phyloP scores from a whole-genome alignment of 1,140 invertebrate species.

The Ceratosolen solmsi region DNA sequence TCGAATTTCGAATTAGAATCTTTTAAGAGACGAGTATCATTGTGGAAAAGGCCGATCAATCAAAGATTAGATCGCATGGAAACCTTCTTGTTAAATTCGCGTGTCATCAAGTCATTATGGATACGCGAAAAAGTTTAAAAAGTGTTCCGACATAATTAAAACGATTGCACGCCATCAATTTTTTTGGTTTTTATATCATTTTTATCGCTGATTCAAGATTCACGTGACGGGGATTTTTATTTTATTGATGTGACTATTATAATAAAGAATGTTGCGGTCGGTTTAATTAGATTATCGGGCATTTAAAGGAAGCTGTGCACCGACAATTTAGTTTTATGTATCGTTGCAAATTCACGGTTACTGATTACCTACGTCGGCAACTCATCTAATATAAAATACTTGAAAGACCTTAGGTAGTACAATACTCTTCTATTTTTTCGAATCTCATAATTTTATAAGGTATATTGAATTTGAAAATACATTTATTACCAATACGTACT shows the following conservation, averaged over 20 bases:
- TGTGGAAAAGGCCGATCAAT: constrained; percentile 10
- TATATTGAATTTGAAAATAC: too few relatives aligned
- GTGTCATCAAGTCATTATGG: constrained; percentile 40
- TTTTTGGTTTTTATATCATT: constrained; percentile 15
- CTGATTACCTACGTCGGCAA: not conserved
- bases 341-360: not conserved
- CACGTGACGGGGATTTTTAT: not conserved
- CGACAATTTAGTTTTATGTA: constrained; percentile 8
- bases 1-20: too few relatives aligned
- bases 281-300: not conserved
- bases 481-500: too few relatives aligned
- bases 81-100: not conserved
- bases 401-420: not conserved
- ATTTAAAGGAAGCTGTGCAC: not conserved
- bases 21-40: too few relatives aligned
- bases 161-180: not conserved
- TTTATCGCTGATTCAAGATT: not conserved
- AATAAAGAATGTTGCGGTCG: not conserved
- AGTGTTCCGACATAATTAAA: not conserved
- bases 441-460: too few relatives aligned
- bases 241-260: not conserved
- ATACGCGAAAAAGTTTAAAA: not conserved
- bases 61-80: constrained; percentile 19
- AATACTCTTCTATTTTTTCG: too few relatives aligned
- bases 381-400: not conserved